phyloP scores from a whole-genome alignment of 2,797 vertebrate species.

The Micrastur ruficollis region DNA sequence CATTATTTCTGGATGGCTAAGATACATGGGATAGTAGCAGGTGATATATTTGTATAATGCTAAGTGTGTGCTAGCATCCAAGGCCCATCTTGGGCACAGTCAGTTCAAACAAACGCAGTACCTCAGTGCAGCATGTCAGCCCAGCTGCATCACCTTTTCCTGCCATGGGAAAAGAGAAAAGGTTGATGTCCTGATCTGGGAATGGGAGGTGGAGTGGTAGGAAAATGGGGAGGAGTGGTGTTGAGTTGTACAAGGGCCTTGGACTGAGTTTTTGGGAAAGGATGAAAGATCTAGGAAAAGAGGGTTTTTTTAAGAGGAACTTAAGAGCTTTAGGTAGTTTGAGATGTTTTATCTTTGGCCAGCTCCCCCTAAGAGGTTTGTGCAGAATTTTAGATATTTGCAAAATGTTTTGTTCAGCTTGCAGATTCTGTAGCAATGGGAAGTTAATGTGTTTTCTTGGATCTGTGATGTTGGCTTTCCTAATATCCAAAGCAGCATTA shows the following conservation, averaged over 20 bases:
- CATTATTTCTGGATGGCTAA: neutral
- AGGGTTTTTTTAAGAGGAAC: neutral
- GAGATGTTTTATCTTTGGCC: neutral
- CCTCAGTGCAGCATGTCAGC: neutral
- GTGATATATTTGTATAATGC: neutral
- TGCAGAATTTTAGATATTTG: neutral
- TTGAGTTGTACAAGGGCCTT: neutral
- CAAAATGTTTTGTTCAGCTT: neutral
- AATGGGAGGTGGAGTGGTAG: neutral
- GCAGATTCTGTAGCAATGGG: neutral
- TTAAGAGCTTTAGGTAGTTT: neutral
- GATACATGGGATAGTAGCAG: neutral
- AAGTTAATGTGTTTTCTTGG: constrained; percentile 13
- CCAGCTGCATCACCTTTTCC: neutral
- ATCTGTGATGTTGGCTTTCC: neutral
- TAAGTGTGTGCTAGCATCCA: neutral
- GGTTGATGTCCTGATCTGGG: neutral
- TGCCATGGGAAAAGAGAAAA: neutral
- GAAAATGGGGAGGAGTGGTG: neutral
- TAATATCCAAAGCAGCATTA: neutral
- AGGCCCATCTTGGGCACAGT: neutral
- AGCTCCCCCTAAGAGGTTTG: neutral
- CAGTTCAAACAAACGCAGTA: neutral
- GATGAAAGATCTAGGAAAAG: neutral
- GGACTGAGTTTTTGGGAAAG: neutral